Evolutionary conservation across 2,888 invertebrate species (phyloP), one percentile per base, ranked within the genome.

Genomic region (Colostygia pectinataria): DNA sequence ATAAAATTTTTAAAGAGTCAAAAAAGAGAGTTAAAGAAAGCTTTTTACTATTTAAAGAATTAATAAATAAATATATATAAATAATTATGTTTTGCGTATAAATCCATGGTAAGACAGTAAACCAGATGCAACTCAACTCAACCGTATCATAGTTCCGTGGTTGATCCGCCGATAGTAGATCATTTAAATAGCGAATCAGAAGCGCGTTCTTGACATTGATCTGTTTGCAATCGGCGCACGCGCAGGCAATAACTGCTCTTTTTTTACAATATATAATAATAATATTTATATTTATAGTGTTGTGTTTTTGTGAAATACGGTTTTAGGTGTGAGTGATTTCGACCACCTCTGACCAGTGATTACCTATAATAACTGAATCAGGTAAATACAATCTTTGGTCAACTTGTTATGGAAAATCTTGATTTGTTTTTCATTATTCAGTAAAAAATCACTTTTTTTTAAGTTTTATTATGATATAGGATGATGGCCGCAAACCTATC

Each of bases 171-270:
- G 63, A 69, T 81, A 76, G 79, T 82, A 80, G 86, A 79, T 80
- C 86, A 88, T 80, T 87, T 90, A 90, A 83, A 89, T 87, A 88
- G 80, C 80, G 80, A 78, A 80, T 77, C 84, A 77, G 77, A 72
- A 70, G 69, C 74, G 63, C 57, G 71, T 39, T 64, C 70, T 78
- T 84, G 83, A 83, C 88, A 89, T 83, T 89, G 84, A 77, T 76
- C 76, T 68, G 66, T 65, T 59, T 63, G 66, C 61, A 48, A 66
- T 65, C 74, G 66, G 40, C 71, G 73, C 67, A 66, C 53, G 71
- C 75, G 77, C 76, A 66, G 9, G 18, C n/a, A 4, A 8, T 12
- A 15, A 10, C 28, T 24, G 14, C 4, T 7, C 4, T 45, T 27
- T 44, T 29, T 29, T 36, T 25, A 24, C 28, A 5, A 14, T 32